Conservation (phyloP, 2,113 vertebrate genomes). For the Willisornis vidua region DNA sequence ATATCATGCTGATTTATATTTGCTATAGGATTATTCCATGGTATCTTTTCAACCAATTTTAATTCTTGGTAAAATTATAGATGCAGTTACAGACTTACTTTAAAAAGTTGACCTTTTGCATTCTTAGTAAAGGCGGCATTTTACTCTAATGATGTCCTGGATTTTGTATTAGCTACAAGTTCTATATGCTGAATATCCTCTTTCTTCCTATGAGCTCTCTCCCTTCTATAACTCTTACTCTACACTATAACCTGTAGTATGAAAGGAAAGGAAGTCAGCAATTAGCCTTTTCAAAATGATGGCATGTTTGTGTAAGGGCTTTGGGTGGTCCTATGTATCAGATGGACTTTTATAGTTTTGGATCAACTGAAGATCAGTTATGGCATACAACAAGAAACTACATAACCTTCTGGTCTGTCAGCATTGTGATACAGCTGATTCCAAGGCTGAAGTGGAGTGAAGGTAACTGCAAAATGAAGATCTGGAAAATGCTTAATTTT, state of each 20-base stretch:
- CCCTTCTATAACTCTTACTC: neutral
- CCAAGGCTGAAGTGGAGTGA: neutral
- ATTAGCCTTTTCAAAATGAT: constrained; percentile 16
- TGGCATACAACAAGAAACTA: neutral
- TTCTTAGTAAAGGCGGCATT: neutral
- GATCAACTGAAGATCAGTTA: neutral
- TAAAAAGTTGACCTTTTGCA: neutral
- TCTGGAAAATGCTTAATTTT: neutral
- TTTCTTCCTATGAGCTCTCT: neutral
- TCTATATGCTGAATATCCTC: neutral
- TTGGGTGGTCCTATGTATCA: constrained; percentile 27
- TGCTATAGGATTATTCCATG: neutral
- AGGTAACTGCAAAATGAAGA: neutral
- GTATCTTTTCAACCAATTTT: neutral
- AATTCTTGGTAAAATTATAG: neutral
- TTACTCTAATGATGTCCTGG: neutral
- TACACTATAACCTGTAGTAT: neutral
- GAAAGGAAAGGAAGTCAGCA: neutral
- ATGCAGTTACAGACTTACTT: neutral
- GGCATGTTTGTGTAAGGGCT: neutral
- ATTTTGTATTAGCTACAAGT: neutral
- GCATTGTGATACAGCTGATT: neutral
- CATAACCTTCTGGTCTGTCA: neutral
- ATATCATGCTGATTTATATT: neutral
- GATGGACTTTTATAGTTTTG: neutral